phyloP scores from a whole-genome alignment of 2,888 invertebrate genomes.

The Thymelicus sylvestris region DNA sequence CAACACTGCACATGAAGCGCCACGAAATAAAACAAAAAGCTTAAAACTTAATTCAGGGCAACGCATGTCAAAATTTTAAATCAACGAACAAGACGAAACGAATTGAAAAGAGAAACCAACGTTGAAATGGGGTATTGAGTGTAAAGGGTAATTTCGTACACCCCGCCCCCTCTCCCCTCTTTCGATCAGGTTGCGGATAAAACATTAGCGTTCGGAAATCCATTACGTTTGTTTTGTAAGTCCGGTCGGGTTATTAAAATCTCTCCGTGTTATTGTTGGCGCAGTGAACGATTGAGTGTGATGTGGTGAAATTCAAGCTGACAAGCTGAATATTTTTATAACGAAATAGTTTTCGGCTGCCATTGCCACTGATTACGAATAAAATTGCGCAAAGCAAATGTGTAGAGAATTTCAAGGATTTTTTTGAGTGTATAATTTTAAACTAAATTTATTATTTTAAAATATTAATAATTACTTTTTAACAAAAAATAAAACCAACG shows the following conservation, averaged over 20 bases:
- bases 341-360: background rate
- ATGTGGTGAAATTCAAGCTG: background rate
- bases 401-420: too few species aligned
- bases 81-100: slow-evolving; percentile 5
- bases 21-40: background rate
- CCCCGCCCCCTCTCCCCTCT: background rate
- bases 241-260: slow-evolving; percentile 7
- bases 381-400: too few species aligned
- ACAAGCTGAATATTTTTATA: background rate
- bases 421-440: too few species aligned
- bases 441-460: too few species aligned
- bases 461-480: too few species aligned
- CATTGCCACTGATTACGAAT: background rate
- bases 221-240: slow-evolving; percentile 18
- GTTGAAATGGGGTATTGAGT: slow-evolving; percentile 1
- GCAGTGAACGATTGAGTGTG: background rate
- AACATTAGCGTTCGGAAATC: slow-evolving; percentile 1
- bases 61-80: slow-evolving; percentile 9
- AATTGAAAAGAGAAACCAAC: slow-evolving; percentile 24
- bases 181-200: background rate
- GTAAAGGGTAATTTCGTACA: slow-evolving; percentile 9
- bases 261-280: background rate
- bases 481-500: too few species aligned
- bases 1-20: too few species aligned
- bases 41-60: background rate